Conservation (phyloP, 2,113 vertebrate genomes). For the Cathartes aura region DNA sequence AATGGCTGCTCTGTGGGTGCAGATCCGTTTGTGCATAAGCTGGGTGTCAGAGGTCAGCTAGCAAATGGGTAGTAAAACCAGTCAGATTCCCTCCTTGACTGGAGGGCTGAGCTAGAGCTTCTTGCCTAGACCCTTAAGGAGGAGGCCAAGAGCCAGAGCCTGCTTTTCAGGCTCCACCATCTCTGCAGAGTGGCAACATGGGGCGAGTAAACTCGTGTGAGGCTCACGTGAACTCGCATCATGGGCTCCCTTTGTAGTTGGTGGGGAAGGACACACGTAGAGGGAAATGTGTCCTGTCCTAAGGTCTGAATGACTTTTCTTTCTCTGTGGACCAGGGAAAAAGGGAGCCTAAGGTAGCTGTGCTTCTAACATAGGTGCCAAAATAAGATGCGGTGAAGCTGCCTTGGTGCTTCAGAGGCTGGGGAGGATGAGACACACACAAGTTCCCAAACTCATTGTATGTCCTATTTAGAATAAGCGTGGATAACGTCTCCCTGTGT, state of each 20-base stretch:
- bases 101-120: not conserved
- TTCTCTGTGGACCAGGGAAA: not conserved
- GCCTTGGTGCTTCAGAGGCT: not conserved
- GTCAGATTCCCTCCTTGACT: not conserved
- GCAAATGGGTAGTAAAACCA: not conserved
- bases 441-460: not conserved
- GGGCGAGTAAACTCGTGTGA: not conserved
- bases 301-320: not conserved
- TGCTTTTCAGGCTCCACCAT: not conserved
- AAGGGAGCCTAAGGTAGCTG: not conserved
- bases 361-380: not conserved
- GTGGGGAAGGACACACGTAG: not conserved
- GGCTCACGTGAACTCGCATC: not conserved
- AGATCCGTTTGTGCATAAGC: not conserved
- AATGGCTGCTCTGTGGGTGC: not conserved
- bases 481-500: not conserved
- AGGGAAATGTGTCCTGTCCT: not conserved
- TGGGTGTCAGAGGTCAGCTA: not conserved
- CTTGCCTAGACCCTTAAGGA: not conserved
- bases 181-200: not conserved
- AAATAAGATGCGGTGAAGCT: not conserved
- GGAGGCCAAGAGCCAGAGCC: not conserved
- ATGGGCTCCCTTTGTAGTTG: not conserved
- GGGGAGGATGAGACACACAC: not conserved
- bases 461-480: accelerated